Conservation (phyloP, 2,113 vertebrate species). For the Cochlearius cochlearius region DNA sequence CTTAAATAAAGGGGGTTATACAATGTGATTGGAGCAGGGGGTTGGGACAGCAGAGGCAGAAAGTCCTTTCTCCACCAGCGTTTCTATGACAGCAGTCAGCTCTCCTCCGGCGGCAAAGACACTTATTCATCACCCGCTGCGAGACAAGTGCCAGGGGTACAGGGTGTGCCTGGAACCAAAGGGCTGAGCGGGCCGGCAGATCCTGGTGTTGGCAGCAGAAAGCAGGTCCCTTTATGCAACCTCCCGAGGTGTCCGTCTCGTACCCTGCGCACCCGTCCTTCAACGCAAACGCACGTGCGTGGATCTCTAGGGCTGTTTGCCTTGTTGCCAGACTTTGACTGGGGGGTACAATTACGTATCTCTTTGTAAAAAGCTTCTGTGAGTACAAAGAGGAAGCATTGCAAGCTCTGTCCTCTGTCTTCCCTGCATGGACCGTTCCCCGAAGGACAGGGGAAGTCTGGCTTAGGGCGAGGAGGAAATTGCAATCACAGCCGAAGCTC, state of each 20-base stretch:
- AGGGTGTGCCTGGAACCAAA: neutral
- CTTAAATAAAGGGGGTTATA: slow-evolving; percentile 41
- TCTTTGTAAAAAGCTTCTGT: neutral
- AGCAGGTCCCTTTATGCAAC: neutral
- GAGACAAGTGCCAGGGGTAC: neutral
- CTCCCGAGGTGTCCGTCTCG: neutral
- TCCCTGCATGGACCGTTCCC: neutral
- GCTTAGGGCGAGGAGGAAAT: neutral
- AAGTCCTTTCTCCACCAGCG: neutral
- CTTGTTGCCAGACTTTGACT: neutral
- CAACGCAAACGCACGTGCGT: neutral
- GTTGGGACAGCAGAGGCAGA: neutral
- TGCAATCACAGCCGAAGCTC: neutral
- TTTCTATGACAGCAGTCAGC: slow-evolving; percentile 49
- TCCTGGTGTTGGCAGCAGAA: neutral
- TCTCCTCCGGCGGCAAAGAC: neutral
- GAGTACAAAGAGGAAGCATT: neutral
- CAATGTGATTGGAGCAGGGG: neutral
- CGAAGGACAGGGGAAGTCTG: neutral
- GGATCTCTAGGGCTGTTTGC: neutral
- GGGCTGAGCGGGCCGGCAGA: neutral
- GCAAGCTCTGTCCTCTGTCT: neutral
- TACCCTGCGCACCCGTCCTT: neutral
- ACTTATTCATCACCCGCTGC: neutral
- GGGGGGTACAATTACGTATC: neutral